Evolutionary conservation across 1,140 invertebrate species (phyloP), one percentile per base, ranked within the genome.

Genomic region (Battus philenor): DNA sequence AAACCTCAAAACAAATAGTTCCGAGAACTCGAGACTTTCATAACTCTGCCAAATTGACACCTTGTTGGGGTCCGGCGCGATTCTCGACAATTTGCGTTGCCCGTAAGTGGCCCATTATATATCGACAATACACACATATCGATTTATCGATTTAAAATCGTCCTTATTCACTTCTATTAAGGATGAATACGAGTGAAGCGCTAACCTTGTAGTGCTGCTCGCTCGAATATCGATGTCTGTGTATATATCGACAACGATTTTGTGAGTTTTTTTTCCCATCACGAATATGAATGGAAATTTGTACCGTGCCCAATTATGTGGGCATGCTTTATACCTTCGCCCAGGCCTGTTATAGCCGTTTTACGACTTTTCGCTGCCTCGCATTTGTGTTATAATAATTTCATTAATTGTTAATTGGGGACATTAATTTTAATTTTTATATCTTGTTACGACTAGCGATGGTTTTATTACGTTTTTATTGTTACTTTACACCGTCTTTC

Each of bases 31-130:
- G 54, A 60, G n/a, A 58, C 75, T 84, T 84, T 84, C 80, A 84
- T 81, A 84, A 84, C 76, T 82, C 64, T 64, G 54, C 72, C 73
- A 84, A 84, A 84, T 84, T 84, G 80, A 84, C 80, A 84, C 80
- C 80, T 82, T 79, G 80, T 78, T 72, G 68, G 24, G 69, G 70
- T 50, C 61, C 75, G 59, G 68, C 60, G 73, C 75, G 74, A 80
- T 78, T 73, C 77, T 58, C 58, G 56, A 74, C 80, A 73, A 84
- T 81, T 81, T 81, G 74, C 75, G 59, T 59, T 61, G 70, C 65
- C 56, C 59, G 74, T 84, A 84, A 84, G 77, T 84, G 80, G 80
- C 61, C 76, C 70, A 82, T 84, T 84, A 84, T 74, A 71, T 61
- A 55, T 47, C 41, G 47, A 61, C 77, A 54, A 80, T 65, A n/a